A percentile compares a stretch with the other conserved stretches of the same genome.
These are phyloP conservation scores for Amblyraja radiata DNA, from an alignment of 2,797 vertebrate species.

Conservation along the genomic window DNA sequence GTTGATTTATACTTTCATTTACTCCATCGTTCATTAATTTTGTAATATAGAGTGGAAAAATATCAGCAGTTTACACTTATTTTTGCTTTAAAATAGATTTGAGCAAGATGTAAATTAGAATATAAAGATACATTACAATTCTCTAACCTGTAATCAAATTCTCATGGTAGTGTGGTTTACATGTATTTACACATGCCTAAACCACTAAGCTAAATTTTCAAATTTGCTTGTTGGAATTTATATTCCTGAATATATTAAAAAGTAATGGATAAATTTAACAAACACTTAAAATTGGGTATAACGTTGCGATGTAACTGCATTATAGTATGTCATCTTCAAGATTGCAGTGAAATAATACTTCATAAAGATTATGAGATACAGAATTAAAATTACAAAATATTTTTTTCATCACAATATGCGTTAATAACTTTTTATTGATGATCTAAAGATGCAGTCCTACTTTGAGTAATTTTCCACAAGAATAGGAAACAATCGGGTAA, in stretches of 20 bases:
- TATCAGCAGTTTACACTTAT: background rate
- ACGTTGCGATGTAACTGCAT: background rate
- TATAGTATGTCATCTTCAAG: background rate
- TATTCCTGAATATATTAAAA: background rate
- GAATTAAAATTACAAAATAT: background rate
- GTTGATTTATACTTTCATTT: background rate
- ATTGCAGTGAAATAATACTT: background rate
- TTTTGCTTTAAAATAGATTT: background rate
- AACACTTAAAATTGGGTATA: background rate
- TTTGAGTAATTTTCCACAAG: background rate
- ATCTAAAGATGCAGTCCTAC: background rate
- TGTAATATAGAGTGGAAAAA: background rate
- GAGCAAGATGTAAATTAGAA: background rate
- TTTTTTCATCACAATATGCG: background rate
- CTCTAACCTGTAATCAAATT: background rate
- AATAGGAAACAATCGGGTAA: background rate
- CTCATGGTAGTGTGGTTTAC: background rate
- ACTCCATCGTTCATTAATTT: background rate
- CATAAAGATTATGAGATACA: background rate
- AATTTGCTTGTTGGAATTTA: background rate
- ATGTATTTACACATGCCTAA: background rate
- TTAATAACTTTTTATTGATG: background rate
- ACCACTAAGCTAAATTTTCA: background rate
- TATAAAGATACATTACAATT: background rate
- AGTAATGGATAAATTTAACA: background rate